Evolutionary conservation across 1,140 invertebrate species (phyloP).

Genomic region (Battus philenor): DNA sequence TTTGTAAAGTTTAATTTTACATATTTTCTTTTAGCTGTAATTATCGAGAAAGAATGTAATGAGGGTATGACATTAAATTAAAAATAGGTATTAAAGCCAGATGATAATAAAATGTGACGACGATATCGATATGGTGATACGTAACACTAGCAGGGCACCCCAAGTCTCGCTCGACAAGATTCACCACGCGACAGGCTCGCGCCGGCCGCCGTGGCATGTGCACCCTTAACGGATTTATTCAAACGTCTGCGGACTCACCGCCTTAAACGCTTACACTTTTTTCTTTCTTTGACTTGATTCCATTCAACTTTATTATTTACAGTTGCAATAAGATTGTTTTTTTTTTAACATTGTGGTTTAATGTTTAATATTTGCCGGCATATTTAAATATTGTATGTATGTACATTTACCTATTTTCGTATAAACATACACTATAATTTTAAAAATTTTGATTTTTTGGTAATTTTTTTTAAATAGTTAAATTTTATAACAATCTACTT

Average conservation of each 20-base stretch:
- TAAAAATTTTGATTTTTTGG: too few species aligned
- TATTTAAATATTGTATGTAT: too few species aligned
- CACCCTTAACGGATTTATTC: constrained; percentile 69
- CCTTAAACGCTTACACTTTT: constrained; percentile 10
- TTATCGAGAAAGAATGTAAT: too few species aligned
- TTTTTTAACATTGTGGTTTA: not conserved
- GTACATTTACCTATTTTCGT: too few species aligned
- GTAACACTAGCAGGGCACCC: constrained; percentile 36
- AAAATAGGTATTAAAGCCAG: too few species aligned
- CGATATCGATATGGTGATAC: constrained; percentile 28
- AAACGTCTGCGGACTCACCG: constrained; percentile 34
- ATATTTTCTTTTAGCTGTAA: too few species aligned
- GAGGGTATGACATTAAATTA: too few species aligned
- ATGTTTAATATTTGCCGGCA: too few species aligned
- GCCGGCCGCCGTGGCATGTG: constrained; percentile 48
- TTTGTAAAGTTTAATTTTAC: too few species aligned
- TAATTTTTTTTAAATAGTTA: too few species aligned
- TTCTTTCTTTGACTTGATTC: constrained; percentile 15
- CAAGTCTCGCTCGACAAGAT: constrained; percentile 55
- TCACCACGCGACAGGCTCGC: constrained; percentile 36
- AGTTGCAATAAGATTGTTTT: constrained; percentile 10
- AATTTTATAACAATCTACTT: too few species aligned
- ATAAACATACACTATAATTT: too few species aligned
- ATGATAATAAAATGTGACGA: constrained; percentile 12
- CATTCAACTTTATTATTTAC: constrained; percentile 17